Conservation (phyloP, 1,140 invertebrate genomes). For the Grapholita molesta region DNA sequence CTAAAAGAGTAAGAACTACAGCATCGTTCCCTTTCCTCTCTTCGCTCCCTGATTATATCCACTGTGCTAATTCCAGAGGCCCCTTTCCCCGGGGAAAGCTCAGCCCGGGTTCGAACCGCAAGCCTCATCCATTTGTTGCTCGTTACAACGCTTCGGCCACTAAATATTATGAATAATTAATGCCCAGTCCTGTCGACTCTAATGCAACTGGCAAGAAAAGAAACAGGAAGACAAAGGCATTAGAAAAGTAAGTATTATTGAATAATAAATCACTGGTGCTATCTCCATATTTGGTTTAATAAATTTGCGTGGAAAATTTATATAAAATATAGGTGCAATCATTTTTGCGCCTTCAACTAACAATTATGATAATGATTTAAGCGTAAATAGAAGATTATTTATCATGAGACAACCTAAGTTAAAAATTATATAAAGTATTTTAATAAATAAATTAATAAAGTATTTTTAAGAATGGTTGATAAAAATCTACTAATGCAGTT, state of each 20-base stretch:
- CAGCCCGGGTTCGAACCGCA: conserved; percentile 8
- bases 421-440: too few relatives aligned
- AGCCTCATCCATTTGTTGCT: conserved; percentile 37
- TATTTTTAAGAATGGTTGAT: too few relatives aligned
- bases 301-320: too few relatives aligned
- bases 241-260: neutral
- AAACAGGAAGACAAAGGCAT: neutral
- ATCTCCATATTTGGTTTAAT: neutral
- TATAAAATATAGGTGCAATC: too few relatives aligned
- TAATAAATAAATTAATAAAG: too few relatives aligned
- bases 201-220: neutral
- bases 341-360: too few relatives aligned
- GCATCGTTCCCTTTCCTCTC: neutral
- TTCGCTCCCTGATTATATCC: neutral
- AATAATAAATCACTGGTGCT: neutral
- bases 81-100: conserved; percentile 1
- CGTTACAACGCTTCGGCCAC: conserved; percentile 32
- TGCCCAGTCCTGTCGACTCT: conserved; percentile 1
- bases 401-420: too few relatives aligned
- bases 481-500: too few relatives aligned
- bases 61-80: conserved; percentile 1
- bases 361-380: too few relatives aligned
- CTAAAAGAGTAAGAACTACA: too few relatives aligned
- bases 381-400: too few relatives aligned
- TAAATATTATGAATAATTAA: conserved; percentile 51